Base-by-base conservation (phyloP, 2,888 invertebrate species). In the Coenonympha glycerion region DNA sequence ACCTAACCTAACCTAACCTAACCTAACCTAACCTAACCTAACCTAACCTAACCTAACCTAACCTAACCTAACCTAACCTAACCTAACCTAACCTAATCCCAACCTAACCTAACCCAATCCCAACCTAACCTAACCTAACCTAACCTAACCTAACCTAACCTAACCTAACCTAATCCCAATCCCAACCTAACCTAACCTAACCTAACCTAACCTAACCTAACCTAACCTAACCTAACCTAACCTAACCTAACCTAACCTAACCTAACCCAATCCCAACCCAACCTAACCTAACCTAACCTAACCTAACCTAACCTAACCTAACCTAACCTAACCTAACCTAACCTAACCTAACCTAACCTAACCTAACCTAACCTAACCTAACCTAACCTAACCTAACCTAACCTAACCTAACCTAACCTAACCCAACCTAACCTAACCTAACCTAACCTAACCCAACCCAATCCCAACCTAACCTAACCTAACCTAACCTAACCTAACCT, bases 1-100 rank as follows among this genome's bases (percentile, higher is more conserved):
- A 61, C 59, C 61, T 58, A 59, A 60, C 57, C 60, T 58, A 58
- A 58, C 57, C 55, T 49, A 52, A 52, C 55, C 41, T 28, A 28
- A 41, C 24, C 41, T 28, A 36, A 36, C 34, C 34, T 36, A 36
- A 36, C 34, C 33, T 55, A 53, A 58, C 57, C 54, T 48, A 52
- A 57, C 61, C 63, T 54, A 61, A 64, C 59, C 61, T 59, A 59
- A 61, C 61, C 60, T 53, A 61, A 47, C 47, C 47, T 47, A 47
- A 40, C 40, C 40, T 40, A 40, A 40, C 40, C 40, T 40, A 40
- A 40, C 40, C 40, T 40, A 40, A 40, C 54, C 54, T 54, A 54
- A 54, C 54, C 54, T 50, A 54, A 54, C 54, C 53, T 53, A 53
- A 53, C 40, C 40, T 40, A 53, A 53, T 53, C 42, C 51, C 44